phyloP scores from a whole-genome alignment of 2,888 invertebrate genomes.

The Lasioglossum malachurum region DNA sequence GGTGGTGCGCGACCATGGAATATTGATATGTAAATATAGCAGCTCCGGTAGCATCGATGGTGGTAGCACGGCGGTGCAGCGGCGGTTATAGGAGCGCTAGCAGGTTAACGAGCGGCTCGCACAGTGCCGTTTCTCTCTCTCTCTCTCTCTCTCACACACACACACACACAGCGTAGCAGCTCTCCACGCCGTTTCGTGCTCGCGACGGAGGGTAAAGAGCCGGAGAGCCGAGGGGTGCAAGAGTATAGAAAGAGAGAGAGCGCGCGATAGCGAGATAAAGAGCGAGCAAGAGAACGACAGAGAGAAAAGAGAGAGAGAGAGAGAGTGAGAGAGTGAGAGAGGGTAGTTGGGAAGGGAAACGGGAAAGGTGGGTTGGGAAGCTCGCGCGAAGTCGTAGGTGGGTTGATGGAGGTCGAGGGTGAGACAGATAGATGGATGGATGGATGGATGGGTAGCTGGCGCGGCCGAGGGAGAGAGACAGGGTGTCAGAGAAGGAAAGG shows the following conservation, averaged over 20 bases:
- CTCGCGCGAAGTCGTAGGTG: conserved; percentile 61
- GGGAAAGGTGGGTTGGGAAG: conserved; percentile 38
- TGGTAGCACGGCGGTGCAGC: conserved; percentile 53
- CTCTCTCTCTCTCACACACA: background rate
- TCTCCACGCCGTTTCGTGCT: conserved; percentile 2
- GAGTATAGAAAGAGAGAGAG: background rate
- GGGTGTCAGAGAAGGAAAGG: conserved; percentile 40
- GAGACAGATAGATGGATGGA: conserved; percentile 57
- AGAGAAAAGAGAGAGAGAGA: background rate
- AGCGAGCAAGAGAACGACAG: background rate
- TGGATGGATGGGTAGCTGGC: conserved; percentile 59
- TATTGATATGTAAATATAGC: conserved; percentile 84
- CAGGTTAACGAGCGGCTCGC: conserved; percentile 85
- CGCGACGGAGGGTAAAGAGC: conserved; percentile 59
- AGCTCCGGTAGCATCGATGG: conserved; percentile 59
- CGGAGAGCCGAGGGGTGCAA: conserved; percentile 19
- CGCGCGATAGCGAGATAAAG: background rate
- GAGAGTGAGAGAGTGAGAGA: background rate
- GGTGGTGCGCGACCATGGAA: conserved; percentile 74
- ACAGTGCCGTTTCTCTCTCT: conserved; percentile 65
- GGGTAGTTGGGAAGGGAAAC: conserved; percentile 21
- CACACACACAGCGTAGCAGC: background rate
- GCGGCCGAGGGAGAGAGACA: conserved; percentile 30
- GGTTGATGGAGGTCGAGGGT: conserved; percentile 61
- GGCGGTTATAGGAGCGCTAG: conserved; percentile 80